Evolutionary conservation across 2,797 vertebrate species (phyloP), one percentile per base, ranked within the genome.

Genomic region (Botia almorhae): DNA sequence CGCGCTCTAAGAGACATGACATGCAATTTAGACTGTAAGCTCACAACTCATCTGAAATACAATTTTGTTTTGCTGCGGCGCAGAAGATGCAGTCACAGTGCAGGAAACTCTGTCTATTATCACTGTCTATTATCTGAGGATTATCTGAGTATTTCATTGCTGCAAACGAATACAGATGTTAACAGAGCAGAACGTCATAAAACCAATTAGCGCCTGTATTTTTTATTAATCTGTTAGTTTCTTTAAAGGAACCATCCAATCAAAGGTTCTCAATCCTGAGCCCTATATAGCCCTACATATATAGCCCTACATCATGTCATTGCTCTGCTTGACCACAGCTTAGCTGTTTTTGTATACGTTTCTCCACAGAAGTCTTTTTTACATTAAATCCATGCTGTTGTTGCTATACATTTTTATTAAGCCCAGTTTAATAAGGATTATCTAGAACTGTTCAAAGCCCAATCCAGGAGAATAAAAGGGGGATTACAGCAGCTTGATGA

Each of bases 401-500:
- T 64, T 48, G 53, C 63, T 21, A 14, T 78, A 70, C 3, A 58
- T 74, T 84, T 81, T 69, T 80, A 77, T 75, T 75, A 77, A 82
- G n/a, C 21, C 19, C 67, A 64, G 46, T 75, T 70, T 84, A 78
- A 73, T 26, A 76, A 75, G 75, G 67, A 78, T 85, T 68, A 80
- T 83, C 65, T 77, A 43, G 13, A 77, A 74, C 63, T 77, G 68
- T 82, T 74, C 51, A 61, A 51, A 71, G 51, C 69, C 19, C 77
- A 69, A 80, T 70, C 10, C 43, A 16, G 55, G 73, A 78, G 76
- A 61, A 67, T 80, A 82, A 83, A 84, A 70, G 11, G 11, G 14
- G 81, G 69, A 83, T 85, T 83, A 83, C 55, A 56, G 29, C 72
- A 61, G 56, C 65, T 80, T 76, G 74, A 76, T 58, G 65, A 21